Evolutionary conservation across 2,888 invertebrate genomes (phyloP), one percentile per base, ranked within the genome.

Genomic region (Syrphus vitripennis): DNA sequence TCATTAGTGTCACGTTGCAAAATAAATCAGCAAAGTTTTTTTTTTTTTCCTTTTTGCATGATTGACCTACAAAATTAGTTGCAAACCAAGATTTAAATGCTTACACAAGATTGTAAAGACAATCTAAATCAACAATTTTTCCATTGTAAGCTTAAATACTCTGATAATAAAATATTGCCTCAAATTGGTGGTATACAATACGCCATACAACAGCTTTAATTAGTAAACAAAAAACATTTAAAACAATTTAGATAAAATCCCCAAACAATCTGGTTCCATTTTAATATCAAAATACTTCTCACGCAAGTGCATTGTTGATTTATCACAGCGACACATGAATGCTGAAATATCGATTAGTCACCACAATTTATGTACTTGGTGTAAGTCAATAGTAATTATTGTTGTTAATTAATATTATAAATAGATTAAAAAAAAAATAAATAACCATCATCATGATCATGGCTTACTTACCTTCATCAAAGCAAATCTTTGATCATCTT

Each of bases 401-500:
- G 2, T n/a, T 0, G 21, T 21, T 19, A n/a, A 19, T 37, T 21
- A 42, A 65, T 31, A 45, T 21, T 21, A 21, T 7, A 34, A 59
- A 37, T 21, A n/a, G n/a, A n/a, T n/a, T n/a, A 59, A 37, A 37
- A 19, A 59, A 12, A 2, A 4, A 26, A 61, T 9, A 0, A 9
- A 19, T 6, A 21, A 12, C 5, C 5, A 69, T 63, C 37, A 45
- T 10, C 14, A 34, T 16, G 14, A 55, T 4, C 16, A 55, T 10
- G 24, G 61, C 24, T 61, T 42, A 89, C 89, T 92, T 94, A 96
- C 96, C 95, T 96, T 96, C 95, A 96, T 96, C 84, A 96, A 93
- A 16, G 95, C 95, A 90, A 96, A 96, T 88, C 95, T 94, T 90
- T 96, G 95, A 89, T 96, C 95, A 91, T 96, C 96, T 87, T 89